Base-by-base conservation (phyloP, 2,888 invertebrate species). In the Caenorhabditis zanzibari region DNA sequence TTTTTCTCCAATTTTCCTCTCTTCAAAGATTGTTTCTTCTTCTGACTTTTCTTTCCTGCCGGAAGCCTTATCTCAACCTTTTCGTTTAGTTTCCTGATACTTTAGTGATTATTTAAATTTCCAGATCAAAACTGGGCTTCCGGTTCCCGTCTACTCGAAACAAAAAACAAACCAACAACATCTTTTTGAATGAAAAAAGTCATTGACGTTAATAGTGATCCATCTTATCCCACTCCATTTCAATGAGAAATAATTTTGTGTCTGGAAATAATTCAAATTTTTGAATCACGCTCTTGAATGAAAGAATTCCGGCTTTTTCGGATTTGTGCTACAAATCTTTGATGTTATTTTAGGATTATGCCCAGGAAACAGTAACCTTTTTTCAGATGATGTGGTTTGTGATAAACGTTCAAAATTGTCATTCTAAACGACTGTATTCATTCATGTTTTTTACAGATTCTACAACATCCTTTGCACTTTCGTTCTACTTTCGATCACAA, bases 31-130 rank as follows among this genome's bases (percentile, higher is more conserved):
- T 49, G 75, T 75, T 75, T 74, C n/a, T n/a, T n/a, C n/a, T n/a
- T n/a, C 74, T 74, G 59, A 59, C 47, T 72, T 32, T 44, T 26
- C 26, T 2, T 6, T 24, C 26, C 26, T 14, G 2, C 58, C 35
- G 66, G 76, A 76, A 76, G 76, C 76, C 76, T 47, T 28, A 56
- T 58, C 75, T 64, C 66, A 68, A 75, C 75, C 75, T 75, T 75
- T 75, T 28, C 41, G 24, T 49, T 44, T 68, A 66, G 74, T 47
- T 68, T 69, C 76, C 68, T 52, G 76, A 76, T 76, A 68, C 52
- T 69, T 61, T 76, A 76, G 52, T 76, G 76, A 19, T 76, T 59
- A 59, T 68, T 58, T 76, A 44, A 68, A 68, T 66, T 24, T 66
- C 56, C 66, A 66, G 66, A 66, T 75, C 59, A 75, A 56, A 47